A percentile compares a stretch with the other conserved stretches of the same genome.
Evolutionary conservation across 2,888 invertebrate genomes (phyloP).

Genomic region (Metopia argyrocephala): DNA sequence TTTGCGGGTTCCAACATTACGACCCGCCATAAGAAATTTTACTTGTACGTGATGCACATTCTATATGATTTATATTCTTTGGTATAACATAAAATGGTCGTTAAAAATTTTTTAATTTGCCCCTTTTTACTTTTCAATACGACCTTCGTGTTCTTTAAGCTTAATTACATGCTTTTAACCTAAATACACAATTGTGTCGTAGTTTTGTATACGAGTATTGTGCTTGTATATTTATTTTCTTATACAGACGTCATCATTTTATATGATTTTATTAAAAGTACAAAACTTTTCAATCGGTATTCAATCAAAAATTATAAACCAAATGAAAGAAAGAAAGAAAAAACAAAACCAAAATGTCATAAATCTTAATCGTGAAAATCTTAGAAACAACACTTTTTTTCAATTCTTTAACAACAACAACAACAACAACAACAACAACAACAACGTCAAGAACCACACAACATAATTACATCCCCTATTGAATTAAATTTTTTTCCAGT

Average conservation of each 20-base stretch:
- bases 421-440: not conserved
- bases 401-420: not conserved
- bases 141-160: no score
- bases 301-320: not conserved
- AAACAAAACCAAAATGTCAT: not conserved
- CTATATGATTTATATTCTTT: no score
- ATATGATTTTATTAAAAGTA: not conserved
- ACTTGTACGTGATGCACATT: no score
- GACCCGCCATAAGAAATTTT: no score
- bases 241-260: not conserved
- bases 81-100: no score
- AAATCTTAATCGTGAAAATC: conserved; percentile 11
- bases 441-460: not conserved
- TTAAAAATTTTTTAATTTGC: no score
- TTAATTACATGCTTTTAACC: no score
- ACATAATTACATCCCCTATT: not conserved
- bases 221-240: not conserved
- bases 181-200: not conserved
- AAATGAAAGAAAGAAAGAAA: not conserved
- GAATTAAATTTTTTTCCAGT: not conserved
- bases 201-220: not conserved
- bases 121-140: no score
- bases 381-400: conserved; percentile 1
- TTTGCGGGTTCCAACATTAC: no score
- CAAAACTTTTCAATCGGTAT: not conserved